Conservation (phyloP, 1,140 invertebrate species). For the Bombus difficillimus region DNA sequence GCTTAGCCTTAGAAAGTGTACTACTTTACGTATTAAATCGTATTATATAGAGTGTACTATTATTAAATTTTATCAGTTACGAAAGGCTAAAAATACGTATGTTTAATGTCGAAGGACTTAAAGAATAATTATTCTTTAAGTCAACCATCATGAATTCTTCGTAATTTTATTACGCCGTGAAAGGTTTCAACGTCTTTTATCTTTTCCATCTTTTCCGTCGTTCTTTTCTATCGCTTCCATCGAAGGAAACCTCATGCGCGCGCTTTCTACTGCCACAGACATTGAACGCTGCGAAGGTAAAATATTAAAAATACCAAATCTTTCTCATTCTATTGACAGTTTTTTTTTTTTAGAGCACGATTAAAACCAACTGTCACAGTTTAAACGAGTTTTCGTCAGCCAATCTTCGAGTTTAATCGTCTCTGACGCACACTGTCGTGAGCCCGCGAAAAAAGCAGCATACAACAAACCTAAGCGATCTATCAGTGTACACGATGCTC, state of each 20-base stretch:
- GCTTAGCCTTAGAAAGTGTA: neutral
- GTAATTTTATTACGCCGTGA: neutral
- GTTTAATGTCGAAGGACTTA: too few species aligned
- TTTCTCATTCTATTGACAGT: too few species aligned
- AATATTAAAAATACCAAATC: neutral
- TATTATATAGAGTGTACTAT: too few species aligned
- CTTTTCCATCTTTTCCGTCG: neutral
- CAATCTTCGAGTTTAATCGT: slow-evolving; percentile 3
- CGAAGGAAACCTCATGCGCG: neutral
- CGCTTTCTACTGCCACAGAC: neutral
- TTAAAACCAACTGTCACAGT: neutral
- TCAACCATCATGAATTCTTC: too few species aligned
- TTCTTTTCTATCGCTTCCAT: too few species aligned
- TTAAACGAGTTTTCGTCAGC: slow-evolving; percentile 4
- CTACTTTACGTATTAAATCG: neutral
- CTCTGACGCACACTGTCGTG: neutral
- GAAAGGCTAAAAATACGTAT: too few species aligned
- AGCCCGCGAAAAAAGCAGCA: neutral
- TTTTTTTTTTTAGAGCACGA: neutral
- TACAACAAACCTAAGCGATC: neutral
- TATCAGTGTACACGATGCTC: neutral
- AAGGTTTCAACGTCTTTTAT: neutral
- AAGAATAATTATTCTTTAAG: too few species aligned
- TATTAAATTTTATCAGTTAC: too few species aligned
- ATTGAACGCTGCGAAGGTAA: neutral